Percentiles rank a stretch among this genome's conserved stretches.
Conservation (phyloP, 2,888 invertebrate genomes). For the Andrena chrysosceles region DNA sequence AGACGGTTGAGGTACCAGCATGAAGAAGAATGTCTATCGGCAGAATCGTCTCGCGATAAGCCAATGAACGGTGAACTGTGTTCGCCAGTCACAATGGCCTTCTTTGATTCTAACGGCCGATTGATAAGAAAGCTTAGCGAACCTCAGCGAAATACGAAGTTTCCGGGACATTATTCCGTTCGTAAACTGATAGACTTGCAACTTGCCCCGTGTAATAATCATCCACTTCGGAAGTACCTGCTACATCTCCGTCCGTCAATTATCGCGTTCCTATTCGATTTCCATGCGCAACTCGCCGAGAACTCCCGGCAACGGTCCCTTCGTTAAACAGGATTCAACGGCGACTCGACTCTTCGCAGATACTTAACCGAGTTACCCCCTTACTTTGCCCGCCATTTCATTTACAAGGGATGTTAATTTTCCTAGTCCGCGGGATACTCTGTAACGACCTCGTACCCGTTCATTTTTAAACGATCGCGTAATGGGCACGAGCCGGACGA, state of each 20-base stretch:
- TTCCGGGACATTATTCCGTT: background rate
- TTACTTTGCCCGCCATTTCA: slow-evolving; percentile 50
- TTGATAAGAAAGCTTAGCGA: background rate
- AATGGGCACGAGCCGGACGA: background rate
- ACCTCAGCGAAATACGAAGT: background rate
- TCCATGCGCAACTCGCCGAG: slow-evolving; percentile 30
- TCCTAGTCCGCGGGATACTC: slow-evolving; percentile 17
- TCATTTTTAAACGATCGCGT: slow-evolving; percentile 45
- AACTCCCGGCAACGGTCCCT: slow-evolving; percentile 33
- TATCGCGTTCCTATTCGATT: slow-evolving; percentile 54
- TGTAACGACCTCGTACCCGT: slow-evolving; percentile 37
- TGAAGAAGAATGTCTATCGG: background rate
- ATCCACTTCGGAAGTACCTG: background rate
- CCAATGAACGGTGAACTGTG: slow-evolving; percentile 14
- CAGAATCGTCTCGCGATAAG: slow-evolving; percentile 8
- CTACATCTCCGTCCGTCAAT: slow-evolving; percentile 40
- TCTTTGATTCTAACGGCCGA: background rate
- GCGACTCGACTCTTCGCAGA: slow-evolving; percentile 17
- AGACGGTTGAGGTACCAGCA: background rate
- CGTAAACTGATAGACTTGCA: background rate
- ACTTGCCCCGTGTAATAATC: slow-evolving; percentile 5
- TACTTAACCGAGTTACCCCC: slow-evolving; percentile 56
- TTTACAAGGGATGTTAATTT: slow-evolving; percentile 51
- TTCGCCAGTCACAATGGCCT: slow-evolving; percentile 2
- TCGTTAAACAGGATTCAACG: slow-evolving; percentile 54